Conservation (phyloP, 2,888 invertebrate genomes). For the Eudemis profundana region DNA sequence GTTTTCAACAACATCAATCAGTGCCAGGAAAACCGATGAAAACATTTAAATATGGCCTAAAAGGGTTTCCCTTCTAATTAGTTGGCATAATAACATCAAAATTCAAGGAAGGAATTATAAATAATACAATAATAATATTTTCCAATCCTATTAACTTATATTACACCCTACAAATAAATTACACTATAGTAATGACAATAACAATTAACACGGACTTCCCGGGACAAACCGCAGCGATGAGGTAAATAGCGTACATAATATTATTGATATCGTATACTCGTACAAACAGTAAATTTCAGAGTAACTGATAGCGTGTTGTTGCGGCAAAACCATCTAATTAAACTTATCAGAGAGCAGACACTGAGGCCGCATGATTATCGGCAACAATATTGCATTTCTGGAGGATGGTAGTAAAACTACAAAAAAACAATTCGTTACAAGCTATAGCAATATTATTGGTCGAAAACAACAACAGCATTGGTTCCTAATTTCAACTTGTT, state of each 20-base stretch:
- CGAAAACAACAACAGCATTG: too few species aligned
- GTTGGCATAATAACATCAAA: not conserved
- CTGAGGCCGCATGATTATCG: not conserved
- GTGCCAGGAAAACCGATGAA: not conserved
- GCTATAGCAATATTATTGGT: too few species aligned
- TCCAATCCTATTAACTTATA: not conserved
- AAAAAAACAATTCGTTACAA: too few species aligned
- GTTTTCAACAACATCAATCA: not conserved
- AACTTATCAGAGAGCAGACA: conserved; percentile 11
- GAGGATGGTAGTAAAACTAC: too few species aligned
- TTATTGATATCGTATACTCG: conserved; percentile 33
- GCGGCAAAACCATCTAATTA: conserved; percentile 25
- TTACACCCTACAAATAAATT: not conserved
- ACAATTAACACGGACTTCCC: conserved; percentile 23
- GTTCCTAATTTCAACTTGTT: too few species aligned
- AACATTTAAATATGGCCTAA: not conserved
- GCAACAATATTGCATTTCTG: not conserved
- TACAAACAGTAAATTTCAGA: conserved; percentile 23
- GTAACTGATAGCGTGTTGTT: conserved; percentile 30
- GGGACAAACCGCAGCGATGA: not conserved
- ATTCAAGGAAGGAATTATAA: conserved; percentile 19
- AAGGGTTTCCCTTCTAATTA: conserved; percentile 29
- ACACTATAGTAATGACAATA: conserved; percentile 9
- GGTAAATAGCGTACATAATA: conserved; percentile 21
- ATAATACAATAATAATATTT: not conserved